Evolutionary conservation across 2,113 vertebrate species (phyloP), one percentile per base, ranked within the genome.

Genomic region (Anguilla rostrata): DNA sequence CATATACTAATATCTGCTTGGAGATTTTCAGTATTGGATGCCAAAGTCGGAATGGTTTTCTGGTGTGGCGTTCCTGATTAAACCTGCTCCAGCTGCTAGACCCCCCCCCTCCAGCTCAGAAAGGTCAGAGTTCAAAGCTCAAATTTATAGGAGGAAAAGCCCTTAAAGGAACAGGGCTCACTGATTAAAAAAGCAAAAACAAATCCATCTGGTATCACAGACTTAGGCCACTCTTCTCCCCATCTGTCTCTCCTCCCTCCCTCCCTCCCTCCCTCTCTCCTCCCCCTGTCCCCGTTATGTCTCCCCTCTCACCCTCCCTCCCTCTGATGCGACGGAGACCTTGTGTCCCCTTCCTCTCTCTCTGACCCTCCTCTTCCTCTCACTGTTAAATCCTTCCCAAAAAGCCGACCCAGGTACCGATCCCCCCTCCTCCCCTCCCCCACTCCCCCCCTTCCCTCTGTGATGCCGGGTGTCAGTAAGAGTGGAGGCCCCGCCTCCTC

Each of bases 391-490:
- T 78, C 40, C 39, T 29, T 79, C 34, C n/a, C 39, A 15, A 5
- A 66, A 43, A 22, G 15, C 34, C 41, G 43, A n/a, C 20, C 14
- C 56, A 15, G 46, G 29, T 57, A 84, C 57, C 29, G 39, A 39
- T 87, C 75, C 56, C 56, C 40, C 26, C 22, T 11, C 39, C 53
- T 26, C 41, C 78, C 39, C 81, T 41, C 82, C 82, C 46, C 9
- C 78, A 43, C 39, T 34, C 20, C 11, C 20, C 40, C 53, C 20
- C 71, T n/a, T 12, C 39, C 39, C 41, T 43, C 85, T 89, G 94
- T 91, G 91, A 96, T 96, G 95, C 93, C 95, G 87, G 94, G 92
- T 66, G 91, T 89, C 90, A 94, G 92, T 89, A 95, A 95, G 88
- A 94, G 93, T 49, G 94, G 93, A 85, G 95, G 94, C 90, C 92